Evolutionary conservation across 2,113 vertebrate species (phyloP).

Genomic region (Triplophysa siluroides): DNA sequence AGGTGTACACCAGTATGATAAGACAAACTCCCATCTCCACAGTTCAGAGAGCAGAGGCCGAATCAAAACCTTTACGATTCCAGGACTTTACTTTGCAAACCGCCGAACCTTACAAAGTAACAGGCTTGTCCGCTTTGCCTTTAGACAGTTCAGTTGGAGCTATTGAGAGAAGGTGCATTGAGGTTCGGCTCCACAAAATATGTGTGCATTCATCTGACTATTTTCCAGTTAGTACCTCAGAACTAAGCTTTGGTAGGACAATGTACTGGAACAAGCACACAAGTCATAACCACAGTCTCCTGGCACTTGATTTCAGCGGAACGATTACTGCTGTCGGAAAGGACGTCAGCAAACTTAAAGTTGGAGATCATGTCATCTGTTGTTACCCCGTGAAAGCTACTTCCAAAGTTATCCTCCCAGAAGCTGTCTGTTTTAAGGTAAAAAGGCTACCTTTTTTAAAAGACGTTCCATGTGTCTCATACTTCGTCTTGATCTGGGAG

Average conservation of each 20-base stretch:
- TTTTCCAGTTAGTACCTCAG: slow-evolving; percentile 80
- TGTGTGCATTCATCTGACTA: slow-evolving; percentile 84
- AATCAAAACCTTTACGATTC: slow-evolving; percentile 41
- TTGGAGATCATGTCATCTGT: slow-evolving; percentile 76
- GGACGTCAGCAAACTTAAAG: slow-evolving; percentile 72
- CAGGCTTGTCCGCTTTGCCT: slow-evolving; percentile 68
- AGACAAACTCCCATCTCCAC: slow-evolving; percentile 62
- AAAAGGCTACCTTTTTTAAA: slow-evolving; percentile 72
- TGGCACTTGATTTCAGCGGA: slow-evolving; percentile 83
- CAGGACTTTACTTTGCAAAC: slow-evolving; percentile 74
- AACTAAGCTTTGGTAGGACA: slow-evolving; percentile 71
- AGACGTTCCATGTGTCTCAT: slow-evolving; percentile 79
- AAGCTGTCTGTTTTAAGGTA: slow-evolving; percentile 71
- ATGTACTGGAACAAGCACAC: slow-evolving; percentile 79
- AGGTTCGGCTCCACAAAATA: slow-evolving; percentile 75
- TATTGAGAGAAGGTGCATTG: slow-evolving; percentile 64
- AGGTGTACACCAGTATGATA: slow-evolving; percentile 67
- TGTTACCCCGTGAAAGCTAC: slow-evolving; percentile 78
- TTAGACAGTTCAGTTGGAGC: not conserved
- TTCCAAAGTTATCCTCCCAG: slow-evolving; percentile 73
- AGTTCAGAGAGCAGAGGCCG: slow-evolving; percentile 4
- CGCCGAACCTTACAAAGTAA: slow-evolving; percentile 69
- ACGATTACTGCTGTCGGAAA: slow-evolving; percentile 73
- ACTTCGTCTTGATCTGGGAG: slow-evolving; percentile 79
- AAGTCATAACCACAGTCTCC: slow-evolving; percentile 70